phyloP scores from a whole-genome alignment of 2,797 vertebrate species.

The Periparus ater region DNA sequence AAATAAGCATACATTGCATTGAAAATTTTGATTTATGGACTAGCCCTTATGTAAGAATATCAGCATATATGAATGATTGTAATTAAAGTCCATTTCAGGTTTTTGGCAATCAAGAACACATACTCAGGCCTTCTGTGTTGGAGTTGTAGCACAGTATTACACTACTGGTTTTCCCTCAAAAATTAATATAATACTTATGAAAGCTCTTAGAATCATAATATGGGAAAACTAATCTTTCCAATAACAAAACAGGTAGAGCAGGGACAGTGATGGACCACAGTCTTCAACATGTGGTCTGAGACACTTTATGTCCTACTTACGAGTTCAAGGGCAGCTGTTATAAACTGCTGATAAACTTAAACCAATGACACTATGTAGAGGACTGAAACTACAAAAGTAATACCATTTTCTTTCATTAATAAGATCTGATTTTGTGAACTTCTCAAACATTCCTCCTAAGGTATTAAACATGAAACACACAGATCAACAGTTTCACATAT shows the following conservation, averaged over 20 bases:
- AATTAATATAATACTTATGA: neutral
- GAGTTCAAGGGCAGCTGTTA: neutral
- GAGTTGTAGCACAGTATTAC: neutral
- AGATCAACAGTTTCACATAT: neutral
- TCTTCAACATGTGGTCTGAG: neutral
- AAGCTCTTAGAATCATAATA: neutral
- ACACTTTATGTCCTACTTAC: neutral
- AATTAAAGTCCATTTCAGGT: neutral
- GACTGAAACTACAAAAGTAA: neutral
- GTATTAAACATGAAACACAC: neutral
- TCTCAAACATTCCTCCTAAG: neutral
- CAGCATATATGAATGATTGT: neutral
- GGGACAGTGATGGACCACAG: neutral
- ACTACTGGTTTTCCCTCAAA: neutral
- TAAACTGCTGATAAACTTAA: neutral
- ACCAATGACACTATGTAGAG: neutral
- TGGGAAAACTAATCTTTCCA: neutral
- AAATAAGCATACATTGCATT: neutral
- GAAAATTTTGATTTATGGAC: neutral
- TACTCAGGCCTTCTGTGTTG: neutral
- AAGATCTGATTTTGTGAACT: neutral
- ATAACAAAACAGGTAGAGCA: neutral
- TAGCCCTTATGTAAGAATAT: neutral
- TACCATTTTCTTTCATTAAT: neutral
- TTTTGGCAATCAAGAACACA: neutral